phyloP scores from a whole-genome alignment of 2,113 vertebrate species.

The Labeo rohita region DNA sequence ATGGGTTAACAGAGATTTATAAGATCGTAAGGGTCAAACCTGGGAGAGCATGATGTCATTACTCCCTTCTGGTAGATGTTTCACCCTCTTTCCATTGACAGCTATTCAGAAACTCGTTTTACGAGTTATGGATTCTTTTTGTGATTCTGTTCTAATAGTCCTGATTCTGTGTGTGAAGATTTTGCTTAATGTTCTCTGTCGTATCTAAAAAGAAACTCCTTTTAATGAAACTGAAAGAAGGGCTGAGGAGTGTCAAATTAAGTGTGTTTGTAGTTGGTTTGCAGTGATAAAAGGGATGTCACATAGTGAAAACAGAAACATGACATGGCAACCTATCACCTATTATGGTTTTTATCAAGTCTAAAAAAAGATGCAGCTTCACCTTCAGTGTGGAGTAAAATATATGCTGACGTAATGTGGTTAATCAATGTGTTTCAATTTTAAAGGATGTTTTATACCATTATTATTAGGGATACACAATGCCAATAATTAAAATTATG shows the following conservation, averaged over 20 bases:
- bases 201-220: background rate
- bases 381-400: background rate
- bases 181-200: background rate
- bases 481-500: no score
- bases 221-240: conserved; percentile 27
- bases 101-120: background rate
- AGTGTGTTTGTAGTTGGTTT: conserved; percentile 17
- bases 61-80: background rate
- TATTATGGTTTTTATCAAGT: background rate
- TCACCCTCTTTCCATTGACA: background rate
- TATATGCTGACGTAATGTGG: background rate
- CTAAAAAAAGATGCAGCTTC: background rate
- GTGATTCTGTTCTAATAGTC: background rate
- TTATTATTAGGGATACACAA: no score
- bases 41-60: background rate
- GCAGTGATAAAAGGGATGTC: background rate
- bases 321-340: background rate
- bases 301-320: conserved; percentile 6
- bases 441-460: background rate
- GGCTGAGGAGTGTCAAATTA: conserved; percentile 1
- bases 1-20: conserved; percentile 8
- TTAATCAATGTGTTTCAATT: background rate
- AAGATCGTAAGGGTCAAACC: background rate
- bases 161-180: background rate
- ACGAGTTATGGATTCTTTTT: background rate